Percentiles rank a stretch among this genome's conserved stretches.
phyloP scores from a whole-genome alignment of 1,140 invertebrate species.

The Drosophila lini region DNA sequence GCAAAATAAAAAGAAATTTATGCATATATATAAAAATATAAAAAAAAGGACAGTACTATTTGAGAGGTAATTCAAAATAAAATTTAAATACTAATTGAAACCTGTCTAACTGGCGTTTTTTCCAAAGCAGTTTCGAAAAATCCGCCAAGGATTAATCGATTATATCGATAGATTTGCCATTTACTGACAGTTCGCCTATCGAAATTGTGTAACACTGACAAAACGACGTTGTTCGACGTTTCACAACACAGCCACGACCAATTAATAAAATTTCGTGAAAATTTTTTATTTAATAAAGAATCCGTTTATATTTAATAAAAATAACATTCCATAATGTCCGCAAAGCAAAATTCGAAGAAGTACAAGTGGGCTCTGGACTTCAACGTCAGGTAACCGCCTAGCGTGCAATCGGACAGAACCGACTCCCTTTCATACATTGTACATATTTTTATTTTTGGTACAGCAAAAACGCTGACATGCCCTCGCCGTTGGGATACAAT shows the following conservation, averaged over 20 bases:
- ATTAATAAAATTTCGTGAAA: slow-evolving; percentile 23
- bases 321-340: slow-evolving; percentile 62
- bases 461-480: slow-evolving; percentile 85
- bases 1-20: slow-evolving; percentile 48
- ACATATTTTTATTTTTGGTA: slow-evolving; percentile 6
- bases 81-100: slow-evolving; percentile 58
- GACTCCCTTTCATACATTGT: background rate
- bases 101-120: slow-evolving; percentile 15
- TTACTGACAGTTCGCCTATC: background rate
- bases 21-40: slow-evolving; percentile 61
- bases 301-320: slow-evolving; percentile 50
- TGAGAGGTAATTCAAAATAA: slow-evolving; percentile 78
- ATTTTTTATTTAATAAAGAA: slow-evolving; percentile 40
- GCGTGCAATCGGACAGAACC: background rate
- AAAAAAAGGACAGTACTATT: slow-evolving; percentile 68
- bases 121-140: slow-evolving; percentile 10
- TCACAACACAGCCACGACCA: slow-evolving; percentile 13
- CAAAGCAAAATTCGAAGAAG: slow-evolving; percentile 76
- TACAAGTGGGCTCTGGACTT: slow-evolving; percentile 81
- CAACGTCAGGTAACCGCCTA: slow-evolving; percentile 56
- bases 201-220: slow-evolving; percentile 20
- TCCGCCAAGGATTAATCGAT: background rate
- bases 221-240: background rate
- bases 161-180: slow-evolving; percentile 7
- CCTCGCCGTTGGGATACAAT: slow-evolving; percentile 93